These are phyloP conservation scores for Bufo bufo DNA, from an alignment of 2,113 vertebrate species.

Conservation along the genomic window DNA sequence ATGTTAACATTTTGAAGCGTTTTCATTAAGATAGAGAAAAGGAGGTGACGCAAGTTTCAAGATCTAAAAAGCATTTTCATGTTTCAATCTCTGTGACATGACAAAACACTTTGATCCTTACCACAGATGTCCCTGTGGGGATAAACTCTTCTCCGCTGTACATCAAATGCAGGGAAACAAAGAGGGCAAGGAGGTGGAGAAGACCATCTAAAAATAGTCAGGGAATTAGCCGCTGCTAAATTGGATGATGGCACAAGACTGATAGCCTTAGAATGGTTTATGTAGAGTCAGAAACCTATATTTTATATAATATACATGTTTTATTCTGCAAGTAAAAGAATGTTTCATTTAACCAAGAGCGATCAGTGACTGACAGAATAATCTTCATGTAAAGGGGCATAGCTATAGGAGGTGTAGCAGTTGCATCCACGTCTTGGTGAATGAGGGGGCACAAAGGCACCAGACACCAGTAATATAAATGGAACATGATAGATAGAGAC, in stretches of 20 bases:
- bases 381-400: too few species aligned
- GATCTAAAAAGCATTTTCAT: slow-evolving; percentile 57
- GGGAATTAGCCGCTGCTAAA: slow-evolving; percentile 8
- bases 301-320: not conserved
- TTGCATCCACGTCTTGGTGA: too few species aligned
- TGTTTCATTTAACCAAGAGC: too few species aligned
- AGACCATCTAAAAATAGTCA: not conserved
- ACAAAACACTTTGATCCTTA: slow-evolving; percentile 56
- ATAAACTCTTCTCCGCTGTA: slow-evolving; percentile 6
- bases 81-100: slow-evolving; percentile 35
- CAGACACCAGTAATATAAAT: too few species aligned
- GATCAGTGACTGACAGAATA: too few species aligned
- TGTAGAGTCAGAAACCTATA: not conserved
- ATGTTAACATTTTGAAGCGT: slow-evolving; percentile 23
- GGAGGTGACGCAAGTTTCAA: slow-evolving; percentile 13
- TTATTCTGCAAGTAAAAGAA: not conserved
- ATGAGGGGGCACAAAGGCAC: too few species aligned
- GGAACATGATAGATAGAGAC: too few species aligned
- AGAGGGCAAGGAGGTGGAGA: not conserved
- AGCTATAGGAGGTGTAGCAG: too few species aligned
- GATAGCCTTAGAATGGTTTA: not conserved
- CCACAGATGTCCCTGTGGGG: slow-evolving; percentile 30
- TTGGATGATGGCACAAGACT: not conserved
- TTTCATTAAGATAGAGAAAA: slow-evolving; percentile 52
- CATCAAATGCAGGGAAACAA: slow-evolving; percentile 28